phyloP scores from a whole-genome alignment of 2,113 vertebrate species.

The Podarcis cretensis region DNA sequence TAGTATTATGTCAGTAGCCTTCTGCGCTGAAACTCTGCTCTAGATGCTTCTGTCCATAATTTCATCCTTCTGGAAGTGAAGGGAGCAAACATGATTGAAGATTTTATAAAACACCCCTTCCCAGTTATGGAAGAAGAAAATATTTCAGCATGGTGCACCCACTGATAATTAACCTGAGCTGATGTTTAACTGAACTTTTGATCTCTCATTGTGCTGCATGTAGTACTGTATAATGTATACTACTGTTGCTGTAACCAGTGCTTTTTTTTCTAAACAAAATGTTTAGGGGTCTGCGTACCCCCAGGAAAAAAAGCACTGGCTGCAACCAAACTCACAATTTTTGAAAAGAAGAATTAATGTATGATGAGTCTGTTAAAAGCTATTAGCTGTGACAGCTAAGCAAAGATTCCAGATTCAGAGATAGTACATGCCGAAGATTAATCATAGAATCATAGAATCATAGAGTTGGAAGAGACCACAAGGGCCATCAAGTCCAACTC shows the following conservation, averaged over 20 bases:
- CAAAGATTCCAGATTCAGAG: neutral
- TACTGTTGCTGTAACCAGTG: too few relatives aligned
- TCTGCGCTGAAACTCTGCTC: neutral
- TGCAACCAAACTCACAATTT: too few relatives aligned
- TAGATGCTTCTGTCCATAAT: neutral
- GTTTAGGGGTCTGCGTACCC: too few relatives aligned
- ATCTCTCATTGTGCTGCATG: neutral
- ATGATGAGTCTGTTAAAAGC: neutral
- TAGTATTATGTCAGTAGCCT: neutral
- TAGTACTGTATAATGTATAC: neutral
- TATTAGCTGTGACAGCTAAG: neutral
- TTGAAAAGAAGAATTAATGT: neutral
- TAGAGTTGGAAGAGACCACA: too few relatives aligned
- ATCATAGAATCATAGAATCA: too few relatives aligned
- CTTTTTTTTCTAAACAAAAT: too few relatives aligned
- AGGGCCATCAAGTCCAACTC: too few relatives aligned
- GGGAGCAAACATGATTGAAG: neutral
- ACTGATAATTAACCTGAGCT: neutral
- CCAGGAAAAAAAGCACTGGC: too few relatives aligned
- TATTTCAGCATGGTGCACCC: neutral
- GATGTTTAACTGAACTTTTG: neutral
- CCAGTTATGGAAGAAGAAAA: neutral
- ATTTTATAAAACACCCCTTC: neutral
- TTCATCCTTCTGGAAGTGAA: neutral
- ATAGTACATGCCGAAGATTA: neutral